Percentiles rank a stretch among this genome's conserved stretches.
These are phyloP conservation scores for Hypanus sabinus DNA, from an alignment of 2,113 vertebrate genomes.

Conservation along the genomic window DNA sequence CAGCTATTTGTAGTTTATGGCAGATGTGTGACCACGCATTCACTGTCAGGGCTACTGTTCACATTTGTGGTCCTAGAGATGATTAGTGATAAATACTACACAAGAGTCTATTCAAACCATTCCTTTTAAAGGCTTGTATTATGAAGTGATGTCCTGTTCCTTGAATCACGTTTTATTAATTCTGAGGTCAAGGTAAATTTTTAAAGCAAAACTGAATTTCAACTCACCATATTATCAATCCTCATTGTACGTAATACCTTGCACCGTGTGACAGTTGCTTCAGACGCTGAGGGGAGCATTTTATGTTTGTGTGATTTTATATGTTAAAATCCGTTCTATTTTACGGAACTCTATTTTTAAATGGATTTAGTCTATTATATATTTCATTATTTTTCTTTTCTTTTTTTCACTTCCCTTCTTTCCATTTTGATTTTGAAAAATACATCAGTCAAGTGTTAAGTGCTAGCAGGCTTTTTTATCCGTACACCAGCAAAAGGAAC, in stretches of 20 bases:
- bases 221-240: not conserved
- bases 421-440: not conserved
- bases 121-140: not conserved
- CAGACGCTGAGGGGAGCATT: not conserved
- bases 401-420: not conserved
- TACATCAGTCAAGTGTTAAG: not conserved
- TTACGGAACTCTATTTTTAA: not conserved
- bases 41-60: not conserved
- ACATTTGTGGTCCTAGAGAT: not conserved
- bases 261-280: not conserved
- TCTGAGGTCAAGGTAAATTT: constrained; percentile 16
- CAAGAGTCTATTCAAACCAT: not conserved
- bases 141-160: not conserved
- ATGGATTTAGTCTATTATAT: no score
- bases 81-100: not conserved
- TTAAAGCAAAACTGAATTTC: not conserved
- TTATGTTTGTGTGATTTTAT: not conserved
- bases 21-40: not conserved
- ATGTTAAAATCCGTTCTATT: not conserved
- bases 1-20: not conserved
- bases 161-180: not conserved
- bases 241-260: not conserved
- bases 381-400: no score
- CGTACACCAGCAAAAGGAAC: not conserved
- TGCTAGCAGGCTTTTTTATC: not conserved